Conservation (phyloP, 1,140 invertebrate species). For the Steinernema khuongi region DNA sequence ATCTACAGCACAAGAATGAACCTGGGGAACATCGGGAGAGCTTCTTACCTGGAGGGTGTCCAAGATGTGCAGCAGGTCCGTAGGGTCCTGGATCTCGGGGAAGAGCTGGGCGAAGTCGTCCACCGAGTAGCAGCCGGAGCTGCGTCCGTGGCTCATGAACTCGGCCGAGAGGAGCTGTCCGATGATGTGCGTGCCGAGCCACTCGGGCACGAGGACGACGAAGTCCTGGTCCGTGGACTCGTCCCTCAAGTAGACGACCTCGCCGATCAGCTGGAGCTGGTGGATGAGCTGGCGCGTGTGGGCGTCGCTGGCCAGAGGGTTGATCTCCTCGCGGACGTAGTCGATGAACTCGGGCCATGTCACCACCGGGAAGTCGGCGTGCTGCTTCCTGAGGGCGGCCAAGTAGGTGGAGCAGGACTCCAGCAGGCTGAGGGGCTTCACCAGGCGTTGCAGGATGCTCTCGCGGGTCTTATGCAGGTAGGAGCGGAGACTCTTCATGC, state of each 20-base stretch:
- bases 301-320: conserved; percentile 69
- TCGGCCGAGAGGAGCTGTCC: conserved; percentile 70
- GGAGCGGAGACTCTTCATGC: conserved; percentile 65
- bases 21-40: not conserved
- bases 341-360: conserved; percentile 68
- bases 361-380: conserved; percentile 67
- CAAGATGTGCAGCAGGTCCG: conserved; percentile 68
- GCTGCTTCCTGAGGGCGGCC: conserved; percentile 63
- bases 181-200: conserved; percentile 71
- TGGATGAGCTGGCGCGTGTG: conserved; percentile 69
- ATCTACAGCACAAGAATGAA: conserved; percentile 56
- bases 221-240: conserved; percentile 65
- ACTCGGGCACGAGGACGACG: conserved; percentile 70
- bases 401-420: conserved; percentile 66
- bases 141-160: conserved; percentile 66
- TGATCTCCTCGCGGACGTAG: conserved; percentile 66
- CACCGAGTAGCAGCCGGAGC: conserved; percentile 69
- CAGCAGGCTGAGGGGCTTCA: conserved; percentile 66
- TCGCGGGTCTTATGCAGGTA: conserved; percentile 61
- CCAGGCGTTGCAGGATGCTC: conserved; percentile 61
- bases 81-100: conserved; percentile 69
- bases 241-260: conserved; percentile 65
- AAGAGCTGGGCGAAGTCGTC: conserved; percentile 74
- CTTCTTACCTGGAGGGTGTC: conserved; percentile 65
- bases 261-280: conserved; percentile 69